phyloP scores from a whole-genome alignment of 1,140 invertebrate genomes.

The Camponotus pennsylvanicus region DNA sequence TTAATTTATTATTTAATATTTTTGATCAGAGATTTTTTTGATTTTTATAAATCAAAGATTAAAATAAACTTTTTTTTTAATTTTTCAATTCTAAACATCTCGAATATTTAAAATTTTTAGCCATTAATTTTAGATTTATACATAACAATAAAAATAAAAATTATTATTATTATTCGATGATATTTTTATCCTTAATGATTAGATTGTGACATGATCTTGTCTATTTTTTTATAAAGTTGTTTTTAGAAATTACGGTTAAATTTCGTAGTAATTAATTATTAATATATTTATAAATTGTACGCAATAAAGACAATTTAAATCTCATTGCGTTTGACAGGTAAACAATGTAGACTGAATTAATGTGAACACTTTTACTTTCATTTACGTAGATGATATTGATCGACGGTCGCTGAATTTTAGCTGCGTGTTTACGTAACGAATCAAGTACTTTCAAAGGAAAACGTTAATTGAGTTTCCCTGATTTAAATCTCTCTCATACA shows the following conservation, averaged over 20 bases:
- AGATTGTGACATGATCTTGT: not conserved
- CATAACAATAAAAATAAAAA: not conserved
- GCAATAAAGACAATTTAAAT: not conserved
- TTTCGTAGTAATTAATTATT: not conserved
- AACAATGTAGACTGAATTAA: not conserved
- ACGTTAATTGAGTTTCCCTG: slow-evolving; percentile 15
- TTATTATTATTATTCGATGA: not conserved
- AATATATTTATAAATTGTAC: not conserved
- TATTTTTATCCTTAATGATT: not conserved
- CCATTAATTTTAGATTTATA: not conserved
- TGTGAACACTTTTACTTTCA: not conserved
- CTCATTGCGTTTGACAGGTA: not conserved
- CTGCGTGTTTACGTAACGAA: slow-evolving; percentile 9
- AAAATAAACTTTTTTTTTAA: not conserved
- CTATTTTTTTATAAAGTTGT: not conserved
- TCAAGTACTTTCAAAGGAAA: not conserved
- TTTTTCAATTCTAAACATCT: not conserved
- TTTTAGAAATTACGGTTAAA: slow-evolving; percentile 1
- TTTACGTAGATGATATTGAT: not conserved
- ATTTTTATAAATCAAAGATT: not conserved
- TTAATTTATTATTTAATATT: not conserved
- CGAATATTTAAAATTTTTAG: not conserved
- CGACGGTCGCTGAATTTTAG: not conserved
- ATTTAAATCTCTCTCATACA: slow-evolving; percentile 1
- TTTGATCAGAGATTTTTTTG: not conserved